Evolutionary conservation across 2,888 invertebrate genomes (phyloP).

Genomic region (Brenthis hecate): DNA sequence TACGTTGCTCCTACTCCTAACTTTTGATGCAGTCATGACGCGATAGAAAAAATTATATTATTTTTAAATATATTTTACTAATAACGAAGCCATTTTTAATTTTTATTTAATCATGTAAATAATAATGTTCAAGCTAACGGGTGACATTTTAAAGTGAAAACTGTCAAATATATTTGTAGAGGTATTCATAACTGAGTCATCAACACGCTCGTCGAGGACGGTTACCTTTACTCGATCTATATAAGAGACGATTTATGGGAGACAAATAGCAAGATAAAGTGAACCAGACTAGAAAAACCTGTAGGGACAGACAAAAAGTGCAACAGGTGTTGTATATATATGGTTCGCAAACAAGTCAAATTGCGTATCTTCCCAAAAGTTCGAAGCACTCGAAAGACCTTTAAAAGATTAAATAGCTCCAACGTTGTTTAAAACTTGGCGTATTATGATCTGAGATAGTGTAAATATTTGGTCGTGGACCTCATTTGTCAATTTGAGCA

Average conservation of each 20-base stretch:
- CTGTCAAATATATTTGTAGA: conserved; percentile 17
- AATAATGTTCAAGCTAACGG: neutral
- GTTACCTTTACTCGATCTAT: conserved; percentile 37
- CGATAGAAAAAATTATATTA: conserved; percentile 3
- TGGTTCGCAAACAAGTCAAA: conserved; percentile 32
- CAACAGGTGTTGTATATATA: conserved; percentile 39
- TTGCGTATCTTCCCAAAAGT: conserved; percentile 29
- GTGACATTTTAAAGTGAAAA: conserved; percentile 9
- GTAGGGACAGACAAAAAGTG: conserved; percentile 34
- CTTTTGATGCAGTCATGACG: conserved; percentile 40
- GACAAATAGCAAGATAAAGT: conserved; percentile 34
- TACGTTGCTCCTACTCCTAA: conserved; percentile 45
- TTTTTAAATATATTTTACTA: neutral
- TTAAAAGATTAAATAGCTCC: conserved; percentile 25
- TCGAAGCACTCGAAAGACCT: conserved; percentile 36
- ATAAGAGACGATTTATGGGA: conserved; percentile 26
- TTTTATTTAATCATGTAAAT: neutral
- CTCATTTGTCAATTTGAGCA: conserved; percentile 39
- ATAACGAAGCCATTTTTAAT: neutral
- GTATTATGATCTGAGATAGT: conserved; percentile 27
- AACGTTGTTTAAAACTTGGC: conserved; percentile 22
- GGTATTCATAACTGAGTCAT: conserved; percentile 37
- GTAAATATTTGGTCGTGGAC: conserved; percentile 23
- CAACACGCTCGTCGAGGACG: conserved; percentile 28
- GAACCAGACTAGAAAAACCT: conserved; percentile 41